A percentile compares a stretch with the other conserved stretches of the same genome.
Evolutionary conservation across 2,797 vertebrate species (phyloP).

Genomic region (Diglossa cyanea): DNA sequence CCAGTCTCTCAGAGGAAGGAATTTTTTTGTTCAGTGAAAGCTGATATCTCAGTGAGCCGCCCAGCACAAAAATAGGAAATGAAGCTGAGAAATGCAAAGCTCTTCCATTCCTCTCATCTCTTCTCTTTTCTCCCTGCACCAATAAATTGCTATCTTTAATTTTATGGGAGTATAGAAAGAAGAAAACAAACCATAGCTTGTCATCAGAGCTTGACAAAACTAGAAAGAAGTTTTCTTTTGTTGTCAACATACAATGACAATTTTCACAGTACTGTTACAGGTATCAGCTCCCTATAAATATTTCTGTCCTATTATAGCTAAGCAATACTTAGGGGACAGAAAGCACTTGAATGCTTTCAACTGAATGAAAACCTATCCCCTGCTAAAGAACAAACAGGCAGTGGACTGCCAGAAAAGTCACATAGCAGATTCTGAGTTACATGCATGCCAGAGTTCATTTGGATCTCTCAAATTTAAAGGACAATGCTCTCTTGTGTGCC

Average conservation of each 20-base stretch:
- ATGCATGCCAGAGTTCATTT: not conserved
- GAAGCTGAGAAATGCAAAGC: constrained; percentile 11
- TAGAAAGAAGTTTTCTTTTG: not conserved
- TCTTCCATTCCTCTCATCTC: not conserved
- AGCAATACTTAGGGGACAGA: not conserved
- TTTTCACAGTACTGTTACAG: not conserved
- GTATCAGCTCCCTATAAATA: not conserved
- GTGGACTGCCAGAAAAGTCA: not conserved
- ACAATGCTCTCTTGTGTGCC: not conserved
- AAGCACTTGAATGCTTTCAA: not conserved
- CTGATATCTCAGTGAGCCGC: not conserved
- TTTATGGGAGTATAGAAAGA: not conserved
- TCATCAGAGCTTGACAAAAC: not conserved
- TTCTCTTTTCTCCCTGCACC: not conserved
- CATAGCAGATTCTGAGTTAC: not conserved
- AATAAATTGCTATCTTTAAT: not conserved
- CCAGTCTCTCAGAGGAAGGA: not conserved
- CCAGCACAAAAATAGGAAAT: not conserved
- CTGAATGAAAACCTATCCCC: not conserved
- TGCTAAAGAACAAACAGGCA: not conserved
- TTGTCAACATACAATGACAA: not conserved
- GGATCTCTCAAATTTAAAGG: not conserved
- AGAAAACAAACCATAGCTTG: not conserved
- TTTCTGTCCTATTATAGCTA: not conserved
- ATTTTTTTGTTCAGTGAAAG: constrained; percentile 18